These are phyloP conservation scores for Bombus superbus DNA, from an alignment of 1,140 invertebrate genomes.

Conservation along the genomic window DNA sequence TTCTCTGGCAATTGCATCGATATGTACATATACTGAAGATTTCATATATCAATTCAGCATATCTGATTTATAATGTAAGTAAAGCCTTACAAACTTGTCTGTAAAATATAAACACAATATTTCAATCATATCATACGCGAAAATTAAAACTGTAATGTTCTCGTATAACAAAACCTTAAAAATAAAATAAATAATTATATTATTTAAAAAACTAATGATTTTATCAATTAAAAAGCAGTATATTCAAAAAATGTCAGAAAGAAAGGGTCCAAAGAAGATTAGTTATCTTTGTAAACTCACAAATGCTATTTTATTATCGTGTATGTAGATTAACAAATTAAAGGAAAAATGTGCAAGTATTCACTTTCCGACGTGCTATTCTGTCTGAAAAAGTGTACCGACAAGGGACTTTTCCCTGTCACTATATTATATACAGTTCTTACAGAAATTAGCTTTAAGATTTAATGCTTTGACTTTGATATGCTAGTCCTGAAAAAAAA, in stretches of 20 bases:
- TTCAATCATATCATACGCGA: constrained; percentile 4
- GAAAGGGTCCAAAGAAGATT: neutral
- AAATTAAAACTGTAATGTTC: constrained; percentile 14
- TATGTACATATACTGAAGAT: neutral
- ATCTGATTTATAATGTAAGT: constrained; percentile 25
- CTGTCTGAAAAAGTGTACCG: constrained; percentile 5
- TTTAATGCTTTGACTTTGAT: constrained; percentile 76
- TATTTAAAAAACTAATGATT: neutral
- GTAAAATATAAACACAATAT: constrained; percentile 12
- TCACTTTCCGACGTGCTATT: neutral
- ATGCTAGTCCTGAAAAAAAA: constrained; percentile 74
- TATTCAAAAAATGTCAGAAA: neutral
- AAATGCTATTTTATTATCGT: constrained; percentile 39
- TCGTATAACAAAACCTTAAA: neutral
- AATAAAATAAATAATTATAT: constrained; percentile 16
- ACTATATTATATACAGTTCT: constrained; percentile 60
- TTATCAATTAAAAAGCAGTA: neutral
- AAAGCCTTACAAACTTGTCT: neutral
- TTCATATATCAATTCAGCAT: constrained; percentile 8
- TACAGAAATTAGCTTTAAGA: constrained; percentile 3
- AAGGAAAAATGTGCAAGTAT: constrained; percentile 35
- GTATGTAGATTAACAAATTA: constrained; percentile 25
- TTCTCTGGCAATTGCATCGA: neutral
- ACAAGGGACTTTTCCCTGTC: neutral
- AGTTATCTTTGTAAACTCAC: constrained; percentile 11